Percentiles rank a stretch among this genome's conserved stretches.
Evolutionary conservation across 2,888 invertebrate species (phyloP).

Genomic region (Netelia melanura): DNA sequence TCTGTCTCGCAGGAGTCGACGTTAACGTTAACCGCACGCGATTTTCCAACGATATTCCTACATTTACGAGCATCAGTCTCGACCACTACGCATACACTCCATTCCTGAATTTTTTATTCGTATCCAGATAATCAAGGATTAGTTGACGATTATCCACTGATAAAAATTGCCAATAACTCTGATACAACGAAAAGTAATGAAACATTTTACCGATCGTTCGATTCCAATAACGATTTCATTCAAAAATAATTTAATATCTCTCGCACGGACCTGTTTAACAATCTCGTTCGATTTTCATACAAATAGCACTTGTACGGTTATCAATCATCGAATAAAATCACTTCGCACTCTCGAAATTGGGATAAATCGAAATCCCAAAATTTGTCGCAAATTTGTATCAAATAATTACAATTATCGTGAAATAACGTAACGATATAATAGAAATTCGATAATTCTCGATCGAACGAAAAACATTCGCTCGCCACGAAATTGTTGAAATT

Average conservation of each 20-base stretch:
- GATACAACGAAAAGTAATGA: too few relatives aligned
- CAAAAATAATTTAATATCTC: too few relatives aligned
- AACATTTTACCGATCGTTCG: neutral
- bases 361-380: neutral
- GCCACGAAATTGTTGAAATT: constrained; percentile 18
- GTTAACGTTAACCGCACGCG: constrained; percentile 24
- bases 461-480: constrained; percentile 9
- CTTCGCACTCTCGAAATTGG: neutral
- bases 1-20: constrained; percentile 29
- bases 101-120: neutral
- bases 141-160: neutral
- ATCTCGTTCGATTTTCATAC: too few relatives aligned
- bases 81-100: neutral
- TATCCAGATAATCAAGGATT: neutral
- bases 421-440: neutral
- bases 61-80: neutral
- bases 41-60: constrained; percentile 7
- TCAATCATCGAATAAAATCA: neutral
- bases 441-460: neutral
- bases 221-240: neutral
- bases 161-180: neutral
- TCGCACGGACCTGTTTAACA: too few relatives aligned
- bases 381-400: neutral
- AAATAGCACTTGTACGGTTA: too few relatives aligned
- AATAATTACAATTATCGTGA: too few relatives aligned